Evolutionary conservation across 2,113 vertebrate species (phyloP), one percentile per base, ranked within the genome.

Genomic region (Cephalophus harveyi): DNA sequence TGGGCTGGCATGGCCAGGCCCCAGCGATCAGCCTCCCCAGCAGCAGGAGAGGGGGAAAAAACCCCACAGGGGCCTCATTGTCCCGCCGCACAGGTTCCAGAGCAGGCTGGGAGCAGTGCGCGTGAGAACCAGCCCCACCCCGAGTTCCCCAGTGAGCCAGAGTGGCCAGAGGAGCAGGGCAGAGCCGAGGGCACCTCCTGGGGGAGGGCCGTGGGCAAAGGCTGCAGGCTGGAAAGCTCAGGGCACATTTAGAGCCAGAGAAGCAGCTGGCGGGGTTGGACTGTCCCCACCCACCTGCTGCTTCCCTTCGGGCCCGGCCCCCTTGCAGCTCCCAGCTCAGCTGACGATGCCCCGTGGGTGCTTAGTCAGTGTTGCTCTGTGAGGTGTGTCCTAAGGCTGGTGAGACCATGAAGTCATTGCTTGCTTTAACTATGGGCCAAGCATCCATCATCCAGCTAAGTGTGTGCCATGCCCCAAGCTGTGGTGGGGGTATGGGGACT

Each of bases 141-240:
- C 0, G 1, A 10, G 50, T 33, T 21, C 16, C 27, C 76, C 21
- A 21, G 13, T 2, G 28, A 71, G 55, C 21, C 3, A 7, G 6
- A 16, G 40, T 6, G 1, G 27, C 67, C 40, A 16, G 52, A 46
- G 91, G 43, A 43, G 30, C 78, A n/a, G 46, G 33, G 43, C 55
- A 23, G 81, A 30, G 74, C 1, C 0, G 30, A 27, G 48, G 27
- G 21, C 7, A 5, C 16, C 28, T 17, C 62, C 93, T 76, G 36
- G 13, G 8, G 7, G 40, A 43, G 28, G 21, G 5, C 50, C 0
- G 8, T 6, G 78, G 67, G 28, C 74, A 74, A 90, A 60, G 28
- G 82, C 62, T 78, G 19, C 27, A 74, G 59, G 27, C 48, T 36
- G 40, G 33, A 30, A 74, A 50, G n/a, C 19, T 19, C 46, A 62